Evolutionary conservation across 2,113 vertebrate species (phyloP).

Genomic region (Delphinapterus leucas): DNA sequence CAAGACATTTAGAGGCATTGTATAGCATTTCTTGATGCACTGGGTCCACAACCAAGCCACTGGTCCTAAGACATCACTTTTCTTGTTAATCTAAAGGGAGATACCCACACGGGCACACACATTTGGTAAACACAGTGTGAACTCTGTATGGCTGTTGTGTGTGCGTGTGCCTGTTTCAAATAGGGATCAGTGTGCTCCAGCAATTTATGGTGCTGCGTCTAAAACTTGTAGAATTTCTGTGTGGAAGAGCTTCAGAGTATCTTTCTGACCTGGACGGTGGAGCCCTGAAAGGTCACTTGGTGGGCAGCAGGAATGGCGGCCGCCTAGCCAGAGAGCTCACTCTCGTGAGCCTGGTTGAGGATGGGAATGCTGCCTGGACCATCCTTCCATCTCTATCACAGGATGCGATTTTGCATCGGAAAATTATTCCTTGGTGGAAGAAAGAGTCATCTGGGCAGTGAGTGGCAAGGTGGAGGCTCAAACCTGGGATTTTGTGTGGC

Average conservation of each 20-base stretch:
- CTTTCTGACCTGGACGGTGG: not conserved
- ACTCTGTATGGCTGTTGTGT: not conserved
- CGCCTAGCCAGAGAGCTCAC: not conserved
- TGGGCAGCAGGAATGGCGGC: accelerated
- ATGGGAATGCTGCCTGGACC: accelerated
- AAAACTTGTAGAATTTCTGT: not conserved
- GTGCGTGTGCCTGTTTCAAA: not conserved
- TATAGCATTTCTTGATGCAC: not conserved
- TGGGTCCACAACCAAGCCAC: accelerated
- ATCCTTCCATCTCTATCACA: accelerated
- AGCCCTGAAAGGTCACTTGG: not conserved
- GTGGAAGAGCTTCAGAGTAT: not conserved
- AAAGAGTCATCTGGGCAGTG: no score
- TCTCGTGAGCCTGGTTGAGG: accelerated
- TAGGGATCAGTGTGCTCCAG: not conserved
- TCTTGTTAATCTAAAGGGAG: not conserved
- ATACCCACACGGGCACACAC: accelerated
- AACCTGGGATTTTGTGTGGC: no score
- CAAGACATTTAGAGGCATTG: accelerated
- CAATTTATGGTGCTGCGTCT: no score
- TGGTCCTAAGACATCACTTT: not conserved
- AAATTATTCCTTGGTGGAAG: not conserved
- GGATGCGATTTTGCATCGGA: no score
- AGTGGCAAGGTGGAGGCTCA: not conserved
- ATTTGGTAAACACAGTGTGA: not conserved